A percentile compares a stretch with the other conserved stretches of the same genome.
Evolutionary conservation across 2,797 vertebrate species (phyloP).

Genomic region (Manis javanica): DNA sequence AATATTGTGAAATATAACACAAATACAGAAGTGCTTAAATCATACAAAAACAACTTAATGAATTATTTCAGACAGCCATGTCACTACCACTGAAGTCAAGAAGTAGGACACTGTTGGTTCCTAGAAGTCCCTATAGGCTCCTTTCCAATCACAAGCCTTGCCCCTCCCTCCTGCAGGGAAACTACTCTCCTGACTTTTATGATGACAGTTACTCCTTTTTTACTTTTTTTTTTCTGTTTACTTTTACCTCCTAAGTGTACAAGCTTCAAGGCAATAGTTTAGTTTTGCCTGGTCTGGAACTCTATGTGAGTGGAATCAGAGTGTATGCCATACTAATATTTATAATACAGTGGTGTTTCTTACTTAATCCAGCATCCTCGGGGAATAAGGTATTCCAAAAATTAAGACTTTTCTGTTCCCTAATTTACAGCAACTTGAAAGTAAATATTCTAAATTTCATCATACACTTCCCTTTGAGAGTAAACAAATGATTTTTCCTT

Average conservation of each 20-base stretch:
- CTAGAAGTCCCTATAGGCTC: neutral
- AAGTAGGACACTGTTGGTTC: neutral
- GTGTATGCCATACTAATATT: neutral
- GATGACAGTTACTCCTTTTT: neutral
- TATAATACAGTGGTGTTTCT: neutral
- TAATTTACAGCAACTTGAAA: slow-evolving; percentile 31
- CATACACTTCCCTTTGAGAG: neutral
- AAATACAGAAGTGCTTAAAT: neutral
- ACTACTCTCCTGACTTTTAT: neutral
- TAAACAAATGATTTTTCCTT: neutral
- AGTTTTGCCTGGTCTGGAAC: slow-evolving; percentile 13
- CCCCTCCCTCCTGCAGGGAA: neutral
- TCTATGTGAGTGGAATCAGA: neutral
- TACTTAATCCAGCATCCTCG: neutral
- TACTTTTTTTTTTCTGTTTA: neutral
- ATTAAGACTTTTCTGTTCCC: neutral
- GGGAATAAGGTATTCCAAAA: neutral
- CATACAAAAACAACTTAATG: neutral
- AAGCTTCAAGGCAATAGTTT: neutral
- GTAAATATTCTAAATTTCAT: neutral
- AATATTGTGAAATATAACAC: slow-evolving; percentile 25
- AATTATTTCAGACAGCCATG: neutral
- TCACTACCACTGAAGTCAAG: neutral
- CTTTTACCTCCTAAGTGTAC: neutral
- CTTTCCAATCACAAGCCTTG: neutral